Conservation (phyloP, 1,140 invertebrate genomes). For the Zaprionus nigranus region DNA sequence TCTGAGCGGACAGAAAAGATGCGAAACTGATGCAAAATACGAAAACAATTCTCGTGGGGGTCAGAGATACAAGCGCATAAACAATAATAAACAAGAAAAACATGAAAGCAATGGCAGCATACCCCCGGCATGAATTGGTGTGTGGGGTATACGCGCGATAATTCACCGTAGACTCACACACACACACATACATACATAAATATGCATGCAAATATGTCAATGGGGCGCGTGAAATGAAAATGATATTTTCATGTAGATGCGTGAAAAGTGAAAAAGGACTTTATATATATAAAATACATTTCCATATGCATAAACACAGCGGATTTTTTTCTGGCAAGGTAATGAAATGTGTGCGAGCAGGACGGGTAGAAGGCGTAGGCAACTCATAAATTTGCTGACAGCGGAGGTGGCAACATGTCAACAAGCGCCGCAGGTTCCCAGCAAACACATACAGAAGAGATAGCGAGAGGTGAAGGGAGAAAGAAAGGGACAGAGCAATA, state of each 20-base stretch:
- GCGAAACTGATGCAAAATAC: constrained; percentile 23
- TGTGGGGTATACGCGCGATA: background rate
- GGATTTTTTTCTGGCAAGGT: constrained; percentile 11
- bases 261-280: constrained; percentile 51
- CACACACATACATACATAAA: constrained; percentile 41
- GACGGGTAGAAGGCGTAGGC: constrained; percentile 20
- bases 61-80: constrained; percentile 41
- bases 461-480: background rate
- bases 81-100: constrained; percentile 22
- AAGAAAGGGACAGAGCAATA: background rate
- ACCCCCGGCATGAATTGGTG: constrained; percentile 21
- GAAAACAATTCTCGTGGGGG: constrained; percentile 44
- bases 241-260: constrained; percentile 67
- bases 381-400: constrained; percentile 77
- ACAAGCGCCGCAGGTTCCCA: constrained; percentile 69
- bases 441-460: constrained; percentile 24
- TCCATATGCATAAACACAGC: constrained; percentile 3
- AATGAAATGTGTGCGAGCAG: constrained; percentile 2
- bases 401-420: constrained; percentile 79
- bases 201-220: constrained; percentile 66
- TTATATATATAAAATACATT: constrained; percentile 4
- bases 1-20: constrained; percentile 2
- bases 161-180: background rate
- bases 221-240: constrained; percentile 63
- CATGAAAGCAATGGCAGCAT: background rate